A percentile compares a stretch with the other conserved stretches of the same genome.
phyloP scores from a whole-genome alignment of 2,888 invertebrate genomes.

The Agrilus mali region DNA sequence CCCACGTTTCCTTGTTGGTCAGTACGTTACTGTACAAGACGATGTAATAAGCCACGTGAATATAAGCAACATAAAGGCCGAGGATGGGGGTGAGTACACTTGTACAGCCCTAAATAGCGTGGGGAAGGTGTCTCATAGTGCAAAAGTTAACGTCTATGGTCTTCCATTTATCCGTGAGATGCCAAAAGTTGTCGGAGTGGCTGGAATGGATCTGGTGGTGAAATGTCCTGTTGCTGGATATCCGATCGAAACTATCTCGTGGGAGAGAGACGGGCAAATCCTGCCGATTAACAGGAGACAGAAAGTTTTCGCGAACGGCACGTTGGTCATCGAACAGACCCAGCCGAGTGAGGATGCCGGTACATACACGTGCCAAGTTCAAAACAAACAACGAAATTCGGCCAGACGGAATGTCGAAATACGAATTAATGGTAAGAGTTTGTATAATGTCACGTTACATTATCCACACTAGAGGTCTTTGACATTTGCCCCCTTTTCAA shows the following conservation, averaged over 20 bases:
- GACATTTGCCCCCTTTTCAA: no score
- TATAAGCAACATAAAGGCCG: conserved; percentile 74
- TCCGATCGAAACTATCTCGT: conserved; percentile 74
- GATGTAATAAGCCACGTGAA: conserved; percentile 89
- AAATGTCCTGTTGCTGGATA: conserved; percentile 85
- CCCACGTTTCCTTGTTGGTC: conserved; percentile 75
- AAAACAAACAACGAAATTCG: conserved; percentile 69
- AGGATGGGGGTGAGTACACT: conserved; percentile 82
- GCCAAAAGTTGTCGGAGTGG: conserved; percentile 79
- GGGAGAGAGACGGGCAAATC: conserved; percentile 84
- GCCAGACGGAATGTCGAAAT: conserved; percentile 65
- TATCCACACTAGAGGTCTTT: no score
- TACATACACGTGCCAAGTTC: conserved; percentile 81
- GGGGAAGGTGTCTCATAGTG: conserved; percentile 68
- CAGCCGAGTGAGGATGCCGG: conserved; percentile 78
- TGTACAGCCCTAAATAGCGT: conserved; percentile 76
- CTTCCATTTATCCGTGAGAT: conserved; percentile 76
- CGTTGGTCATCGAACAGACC: conserved; percentile 73
- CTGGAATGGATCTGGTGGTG: conserved; percentile 70
- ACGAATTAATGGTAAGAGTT: conserved; percentile 52
- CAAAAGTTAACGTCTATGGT: conserved; percentile 79
- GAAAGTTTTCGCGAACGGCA: conserved; percentile 75
- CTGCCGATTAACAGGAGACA: conserved; percentile 79
- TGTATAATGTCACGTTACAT: not conserved
- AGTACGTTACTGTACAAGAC: conserved; percentile 83